Evolutionary conservation across 2,797 vertebrate species (phyloP).

Genomic region (Cheirogaleus major): DNA sequence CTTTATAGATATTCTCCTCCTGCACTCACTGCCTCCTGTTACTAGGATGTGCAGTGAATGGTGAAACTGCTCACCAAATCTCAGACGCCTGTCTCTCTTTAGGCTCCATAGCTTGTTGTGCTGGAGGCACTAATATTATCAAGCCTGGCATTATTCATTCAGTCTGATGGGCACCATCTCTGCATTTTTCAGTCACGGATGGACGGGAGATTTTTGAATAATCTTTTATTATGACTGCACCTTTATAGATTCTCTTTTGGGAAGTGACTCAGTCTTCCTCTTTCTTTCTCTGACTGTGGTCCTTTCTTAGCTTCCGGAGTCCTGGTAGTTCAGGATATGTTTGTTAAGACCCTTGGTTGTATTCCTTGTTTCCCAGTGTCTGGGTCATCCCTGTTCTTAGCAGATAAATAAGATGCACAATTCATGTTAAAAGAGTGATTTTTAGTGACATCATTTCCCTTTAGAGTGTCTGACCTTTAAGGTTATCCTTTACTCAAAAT

Average conservation of each 20-base stretch:
- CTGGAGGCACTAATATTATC: slow-evolving; percentile 73
- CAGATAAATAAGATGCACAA: background rate
- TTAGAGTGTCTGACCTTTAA: background rate
- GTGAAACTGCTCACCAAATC: slow-evolving; percentile 68
- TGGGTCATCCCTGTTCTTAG: background rate
- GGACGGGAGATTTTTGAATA: slow-evolving; percentile 75
- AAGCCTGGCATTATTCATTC: slow-evolving; percentile 72
- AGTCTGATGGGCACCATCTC: slow-evolving; percentile 73
- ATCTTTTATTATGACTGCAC: slow-evolving; percentile 74
- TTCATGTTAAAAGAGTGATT: background rate
- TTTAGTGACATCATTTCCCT: background rate
- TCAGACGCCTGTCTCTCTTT: slow-evolving; percentile 74
- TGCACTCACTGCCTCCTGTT: background rate
- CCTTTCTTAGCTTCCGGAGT: background rate
- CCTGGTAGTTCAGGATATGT: background rate
- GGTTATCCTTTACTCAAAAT: background rate
- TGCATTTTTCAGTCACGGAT: slow-evolving; percentile 77
- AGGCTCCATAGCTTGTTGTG: slow-evolving; percentile 68
- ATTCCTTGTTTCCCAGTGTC: background rate
- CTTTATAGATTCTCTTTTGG: slow-evolving; percentile 67
- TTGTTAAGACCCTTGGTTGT: background rate
- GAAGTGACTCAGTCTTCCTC: slow-evolving; percentile 25
- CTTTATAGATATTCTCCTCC: slow-evolving; percentile 51
- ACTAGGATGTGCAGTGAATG: slow-evolving; percentile 57
- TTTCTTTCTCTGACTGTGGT: background rate